Evolutionary conservation across 1,140 invertebrate genomes (phyloP), one percentile per base, ranked within the genome.

Genomic region (Dinothrombium tinctorium): DNA sequence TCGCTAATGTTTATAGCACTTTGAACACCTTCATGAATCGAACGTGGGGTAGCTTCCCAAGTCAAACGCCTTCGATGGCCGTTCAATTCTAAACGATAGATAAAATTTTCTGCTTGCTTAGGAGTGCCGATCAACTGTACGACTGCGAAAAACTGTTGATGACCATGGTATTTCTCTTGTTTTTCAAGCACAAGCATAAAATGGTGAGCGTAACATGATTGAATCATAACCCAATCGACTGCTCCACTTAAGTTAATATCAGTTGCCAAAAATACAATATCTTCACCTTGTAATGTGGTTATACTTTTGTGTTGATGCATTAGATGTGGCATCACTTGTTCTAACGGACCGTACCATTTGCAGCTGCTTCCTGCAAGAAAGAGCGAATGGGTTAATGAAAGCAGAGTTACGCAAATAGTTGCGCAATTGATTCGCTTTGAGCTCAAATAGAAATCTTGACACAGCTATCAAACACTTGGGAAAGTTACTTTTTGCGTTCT

Each of bases 161-260:
- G 81, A 7, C 84, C 87, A 64, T 94, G 84, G 56, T 75, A 86
- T 57, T 94, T 94, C 53, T 92, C 90, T 63, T 99, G 92, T 60
- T 99, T 99, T 61, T 99, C 92, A 21, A 99, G 65, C 14, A 99
- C 89, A 42, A 99, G 66, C 90, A 99, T 98, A 57, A 98, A 99
- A 61, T 96, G 81, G 56, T 94, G 84, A 40, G 82, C 83, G 59
- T 95, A 99, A 62, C 92, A 98, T 8, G 84, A 90, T 58, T 99
- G 92, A 89, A 99, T 96, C 92, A 98, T 99, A 0, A 98, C 94
- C 94, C 94, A 99, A 58, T 99, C 94, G 2, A 99, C 94, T 41
- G 92, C 94, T 43, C 94, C 94, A 36, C 90, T 89, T 46, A 99
- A 67, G 64, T 96, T 98, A 38, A 99, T 99, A 62, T 99, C 94